These are phyloP conservation scores for Patella depressa DNA, from an alignment of 2,888 invertebrate genomes.

Conservation along the genomic window DNA sequence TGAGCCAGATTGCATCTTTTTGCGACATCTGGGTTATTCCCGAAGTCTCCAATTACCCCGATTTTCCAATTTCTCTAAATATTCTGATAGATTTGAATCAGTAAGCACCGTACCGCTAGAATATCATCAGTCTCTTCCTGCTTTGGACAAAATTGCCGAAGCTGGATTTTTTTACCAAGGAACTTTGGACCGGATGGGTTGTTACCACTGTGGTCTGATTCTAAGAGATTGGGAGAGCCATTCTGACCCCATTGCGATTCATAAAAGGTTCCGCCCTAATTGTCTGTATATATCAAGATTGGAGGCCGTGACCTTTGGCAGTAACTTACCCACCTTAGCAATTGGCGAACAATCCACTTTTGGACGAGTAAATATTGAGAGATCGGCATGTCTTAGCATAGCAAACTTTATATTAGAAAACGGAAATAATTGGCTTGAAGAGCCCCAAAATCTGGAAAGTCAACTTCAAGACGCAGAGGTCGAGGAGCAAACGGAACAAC, in stretches of 20 bases:
- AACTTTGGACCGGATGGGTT: constrained; percentile 18
- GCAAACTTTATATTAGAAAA: too few relatives aligned
- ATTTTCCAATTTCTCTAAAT: background rate
- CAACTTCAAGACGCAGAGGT: too few relatives aligned
- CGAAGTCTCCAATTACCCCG: background rate
- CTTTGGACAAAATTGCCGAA: constrained; percentile 1
- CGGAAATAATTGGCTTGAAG: too few relatives aligned
- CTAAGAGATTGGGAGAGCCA: constrained; percentile 20
- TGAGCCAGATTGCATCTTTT: background rate
- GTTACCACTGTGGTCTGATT: constrained; percentile 21
- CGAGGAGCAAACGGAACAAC: too few relatives aligned
- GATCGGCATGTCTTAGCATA: too few relatives aligned
- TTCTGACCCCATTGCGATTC: constrained; percentile 11
- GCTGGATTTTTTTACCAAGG: constrained; percentile 23
- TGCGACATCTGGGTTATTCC: background rate
- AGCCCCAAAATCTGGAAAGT: too few relatives aligned
- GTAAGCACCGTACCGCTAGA: background rate
- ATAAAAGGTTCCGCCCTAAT: background rate
- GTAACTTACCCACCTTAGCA: too few relatives aligned
- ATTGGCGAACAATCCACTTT: too few relatives aligned
- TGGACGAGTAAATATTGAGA: too few relatives aligned
- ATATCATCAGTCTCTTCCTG: background rate
- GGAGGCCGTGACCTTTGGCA: background rate
- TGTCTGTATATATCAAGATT: background rate
- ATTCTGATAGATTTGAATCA: background rate